Evolutionary conservation across 2,113 vertebrate genomes (phyloP), one percentile per base, ranked within the genome.

Genomic region (Aphyosemion australe): DNA sequence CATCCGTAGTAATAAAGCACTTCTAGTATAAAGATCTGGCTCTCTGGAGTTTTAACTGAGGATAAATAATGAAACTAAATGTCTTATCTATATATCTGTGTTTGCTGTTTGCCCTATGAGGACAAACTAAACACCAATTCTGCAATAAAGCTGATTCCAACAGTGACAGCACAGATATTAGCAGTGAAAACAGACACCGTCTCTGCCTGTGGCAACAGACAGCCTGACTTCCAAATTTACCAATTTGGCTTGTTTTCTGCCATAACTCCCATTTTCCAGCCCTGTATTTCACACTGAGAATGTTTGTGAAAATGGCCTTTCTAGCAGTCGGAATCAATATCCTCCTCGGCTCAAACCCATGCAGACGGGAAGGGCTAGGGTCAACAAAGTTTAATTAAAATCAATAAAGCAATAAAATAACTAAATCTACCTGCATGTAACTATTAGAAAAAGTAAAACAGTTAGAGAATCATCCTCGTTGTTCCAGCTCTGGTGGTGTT

Each of bases 371-470:
- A 60, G 49, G 50, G 10, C 15, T 65, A 26, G 42, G 26, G 57
- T 26, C 32, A 65, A 58, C 19, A 39, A 41, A 58, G 59, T 73
- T 61, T 70, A 60, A 66, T 32, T 65, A 52, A 71, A 72, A 75
- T 69, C 64, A 58, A 50, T 57, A 61, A 43, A 64, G 56, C n/a
- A 59, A 65, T 62, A 32, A 56, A 52, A 47, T 13, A 19, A 60
- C 45, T 56, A 50, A 62, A 64, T 32, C 2, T 21, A 16, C 18
- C n/a, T 68, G 62, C 54, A 45, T 16, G 15, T 48, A 12, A 52
- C 20, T 31, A 45, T 56, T 43, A 45, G 4, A 65, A 32, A 26
- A 26, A 4, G 9, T 19, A 12, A 56, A 52, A 58, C 9, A 20
- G 34, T 48, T 4, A 19, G n/a, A 39, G 26, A 51, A 16, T 49